These are phyloP conservation scores for Linnaemya tessellans DNA, from an alignment of 2,888 invertebrate species.

Conservation along the genomic window DNA sequence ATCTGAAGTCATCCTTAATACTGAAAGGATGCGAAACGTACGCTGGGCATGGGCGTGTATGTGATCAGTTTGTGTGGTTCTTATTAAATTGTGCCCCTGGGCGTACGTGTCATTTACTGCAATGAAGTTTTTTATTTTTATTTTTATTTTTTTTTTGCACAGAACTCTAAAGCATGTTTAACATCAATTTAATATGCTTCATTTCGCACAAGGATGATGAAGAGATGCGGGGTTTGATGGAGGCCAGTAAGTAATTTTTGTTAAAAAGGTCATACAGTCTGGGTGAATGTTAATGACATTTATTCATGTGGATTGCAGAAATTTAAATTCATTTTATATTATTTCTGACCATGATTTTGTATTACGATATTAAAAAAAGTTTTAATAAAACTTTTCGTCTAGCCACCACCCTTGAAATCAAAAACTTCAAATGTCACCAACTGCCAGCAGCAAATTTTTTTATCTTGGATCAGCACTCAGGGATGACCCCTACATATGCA, in stretches of 20 bases:
- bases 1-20: conserved; percentile 37
- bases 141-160: conserved; percentile 69
- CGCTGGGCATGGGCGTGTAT: conserved; percentile 15
- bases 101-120: conserved; percentile 81
- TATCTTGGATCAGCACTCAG: too few species aligned
- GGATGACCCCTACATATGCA: too few species aligned
- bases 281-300: conserved; percentile 51
- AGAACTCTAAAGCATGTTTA: conserved; percentile 32
- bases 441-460: neutral
- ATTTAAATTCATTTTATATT: conserved; percentile 41
- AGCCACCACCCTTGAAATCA: neutral
- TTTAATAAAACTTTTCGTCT: neutral
- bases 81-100: conserved; percentile 79
- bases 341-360: conserved; percentile 1
- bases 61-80: conserved; percentile 61
- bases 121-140: too few species aligned
- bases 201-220: conserved; percentile 42
- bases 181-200: conserved; percentile 65
- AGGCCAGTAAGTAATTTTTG: conserved; percentile 34
- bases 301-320: conserved; percentile 27
- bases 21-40: conserved; percentile 30
- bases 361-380: neutral
- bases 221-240: conserved; percentile 24
- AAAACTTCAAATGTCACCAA: neutral
- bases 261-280: neutral